These are phyloP conservation scores for Ligdia adustata DNA, from an alignment of 2,888 invertebrate genomes.

Conservation along the genomic window DNA sequence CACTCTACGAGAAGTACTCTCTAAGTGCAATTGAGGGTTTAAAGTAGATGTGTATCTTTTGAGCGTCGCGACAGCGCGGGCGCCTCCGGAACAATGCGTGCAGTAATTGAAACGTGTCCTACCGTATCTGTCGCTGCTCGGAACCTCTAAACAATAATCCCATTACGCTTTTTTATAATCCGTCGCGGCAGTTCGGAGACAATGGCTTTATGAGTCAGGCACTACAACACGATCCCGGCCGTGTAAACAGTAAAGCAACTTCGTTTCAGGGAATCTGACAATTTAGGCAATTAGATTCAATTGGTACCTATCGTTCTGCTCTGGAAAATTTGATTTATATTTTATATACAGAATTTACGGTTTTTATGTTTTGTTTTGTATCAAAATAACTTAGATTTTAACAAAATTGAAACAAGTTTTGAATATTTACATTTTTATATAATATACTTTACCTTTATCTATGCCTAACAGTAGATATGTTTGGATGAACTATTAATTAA, in stretches of 20 bases:
- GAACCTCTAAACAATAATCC: conserved; percentile 65
- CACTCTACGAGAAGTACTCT: no score
- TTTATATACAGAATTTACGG: no score
- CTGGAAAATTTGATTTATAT: no score
- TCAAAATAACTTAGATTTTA: no score
- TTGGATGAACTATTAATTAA: no score
- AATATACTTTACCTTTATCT: no score
- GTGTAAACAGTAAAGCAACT: conserved; percentile 11
- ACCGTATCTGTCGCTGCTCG: conserved; percentile 51
- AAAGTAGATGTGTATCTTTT: conserved; percentile 27
- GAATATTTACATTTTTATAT: no score
- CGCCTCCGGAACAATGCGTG: conserved; percentile 56
- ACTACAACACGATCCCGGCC: conserved; percentile 26
- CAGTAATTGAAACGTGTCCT: conserved; percentile 71
- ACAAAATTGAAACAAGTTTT: no score
- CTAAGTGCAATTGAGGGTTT: conserved; percentile 20
- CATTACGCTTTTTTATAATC: conserved; percentile 74
- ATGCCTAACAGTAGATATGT: no score
- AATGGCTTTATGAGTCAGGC: conserved; percentile 65
- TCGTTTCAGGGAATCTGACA: background rate
- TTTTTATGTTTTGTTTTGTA: no score
- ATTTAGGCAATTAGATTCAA: background rate
- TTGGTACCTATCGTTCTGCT: background rate
- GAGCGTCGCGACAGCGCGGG: conserved; percentile 26
- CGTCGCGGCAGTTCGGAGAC: conserved; percentile 58